A percentile compares a stretch with the other conserved stretches of the same genome.
These are phyloP conservation scores for Phaenicophaeus curvirostris DNA, from an alignment of 2,797 vertebrate genomes.

Conservation along the genomic window DNA sequence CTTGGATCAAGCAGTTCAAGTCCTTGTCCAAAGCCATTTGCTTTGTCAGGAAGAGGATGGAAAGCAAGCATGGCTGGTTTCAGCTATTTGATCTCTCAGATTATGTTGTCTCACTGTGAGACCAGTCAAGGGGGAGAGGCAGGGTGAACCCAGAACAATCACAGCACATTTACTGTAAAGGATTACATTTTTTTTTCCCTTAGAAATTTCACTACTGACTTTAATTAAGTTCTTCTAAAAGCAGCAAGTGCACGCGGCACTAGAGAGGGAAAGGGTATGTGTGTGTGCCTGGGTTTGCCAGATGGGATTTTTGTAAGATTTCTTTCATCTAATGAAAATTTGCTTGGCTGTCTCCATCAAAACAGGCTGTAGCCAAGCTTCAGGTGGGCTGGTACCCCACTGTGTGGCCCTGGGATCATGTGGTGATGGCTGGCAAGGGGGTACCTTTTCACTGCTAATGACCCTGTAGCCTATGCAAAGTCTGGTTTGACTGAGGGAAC, in stretches of 20 bases:
- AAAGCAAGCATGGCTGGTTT: not conserved
- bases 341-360: not conserved
- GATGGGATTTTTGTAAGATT: not conserved
- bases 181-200: not conserved
- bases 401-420: not conserved
- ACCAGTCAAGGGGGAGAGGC: not conserved
- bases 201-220: conserved; percentile 44
- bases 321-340: not conserved
- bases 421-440: not conserved
- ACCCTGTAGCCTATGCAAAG: not conserved
- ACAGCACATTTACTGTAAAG: not conserved
- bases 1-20: not conserved
- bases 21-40: not conserved
- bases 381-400: not conserved
- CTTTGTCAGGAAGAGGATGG: not conserved
- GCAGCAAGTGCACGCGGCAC: not conserved
- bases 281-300: accelerated
- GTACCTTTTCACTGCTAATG: not conserved
- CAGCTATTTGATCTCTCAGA: conserved; percentile 23
- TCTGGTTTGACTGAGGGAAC: too few species aligned
- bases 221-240: conserved; percentile 64
- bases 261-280: not conserved
- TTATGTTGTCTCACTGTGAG: not conserved
- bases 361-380: not conserved
- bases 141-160: conserved; percentile 13